phyloP scores from a whole-genome alignment of 2,113 vertebrate genomes.

The Oreochromis niloticus region DNA sequence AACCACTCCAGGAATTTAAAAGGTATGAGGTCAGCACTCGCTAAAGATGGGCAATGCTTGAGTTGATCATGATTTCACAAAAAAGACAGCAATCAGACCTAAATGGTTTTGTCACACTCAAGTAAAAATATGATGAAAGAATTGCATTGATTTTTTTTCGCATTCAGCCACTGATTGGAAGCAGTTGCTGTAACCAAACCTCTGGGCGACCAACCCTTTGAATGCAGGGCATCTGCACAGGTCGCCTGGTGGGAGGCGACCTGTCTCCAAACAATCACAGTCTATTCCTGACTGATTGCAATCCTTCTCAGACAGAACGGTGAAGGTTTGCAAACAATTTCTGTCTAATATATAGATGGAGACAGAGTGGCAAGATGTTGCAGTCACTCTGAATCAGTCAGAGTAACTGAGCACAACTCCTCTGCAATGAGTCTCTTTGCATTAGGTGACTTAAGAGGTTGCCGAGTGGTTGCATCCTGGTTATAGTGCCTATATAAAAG shows the following conservation, averaged over 20 bases:
- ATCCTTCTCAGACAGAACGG: not conserved
- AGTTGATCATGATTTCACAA: not conserved
- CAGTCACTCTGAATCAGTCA: not conserved
- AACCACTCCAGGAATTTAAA: not conserved
- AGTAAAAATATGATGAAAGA: not conserved
- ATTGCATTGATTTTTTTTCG: not conserved
- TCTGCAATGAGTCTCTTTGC: not conserved
- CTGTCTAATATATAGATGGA: not conserved
- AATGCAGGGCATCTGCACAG: not conserved
- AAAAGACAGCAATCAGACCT: not conserved
- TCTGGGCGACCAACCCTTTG: not conserved
- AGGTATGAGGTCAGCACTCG: not conserved
- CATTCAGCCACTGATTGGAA: not conserved
- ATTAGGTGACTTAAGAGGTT: not conserved
- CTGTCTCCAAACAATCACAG: not conserved
- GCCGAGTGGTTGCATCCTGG: not conserved
- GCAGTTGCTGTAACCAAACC: not conserved
- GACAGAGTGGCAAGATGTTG: not conserved
- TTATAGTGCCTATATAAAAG: not conserved
- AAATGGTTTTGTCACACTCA: not conserved
- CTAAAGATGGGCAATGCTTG: not conserved
- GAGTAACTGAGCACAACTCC: not conserved
- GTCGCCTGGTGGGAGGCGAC: not conserved
- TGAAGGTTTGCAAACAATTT: not conserved
- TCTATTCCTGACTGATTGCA: not conserved